Conservation (phyloP, 2,113 vertebrate species). For the Dendrocopos noguchii region DNA sequence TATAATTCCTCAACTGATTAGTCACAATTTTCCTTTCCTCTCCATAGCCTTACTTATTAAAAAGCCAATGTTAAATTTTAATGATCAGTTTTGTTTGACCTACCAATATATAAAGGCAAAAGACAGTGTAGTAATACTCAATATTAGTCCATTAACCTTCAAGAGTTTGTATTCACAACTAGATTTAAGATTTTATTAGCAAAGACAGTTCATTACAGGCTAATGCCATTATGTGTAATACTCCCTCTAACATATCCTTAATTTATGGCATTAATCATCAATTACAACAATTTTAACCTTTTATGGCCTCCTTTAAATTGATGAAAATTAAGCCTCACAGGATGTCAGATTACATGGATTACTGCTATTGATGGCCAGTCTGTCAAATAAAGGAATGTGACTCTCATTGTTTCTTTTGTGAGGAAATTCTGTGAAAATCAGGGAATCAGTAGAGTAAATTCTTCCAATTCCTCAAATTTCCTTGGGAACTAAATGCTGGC, state of each 20-base stretch:
- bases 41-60: not conserved
- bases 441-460: not conserved
- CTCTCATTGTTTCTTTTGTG: not conserved
- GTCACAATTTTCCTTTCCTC: not conserved
- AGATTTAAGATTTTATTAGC: not conserved
- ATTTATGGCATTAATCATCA: slow-evolving; percentile 42
- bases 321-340: slow-evolving; percentile 17
- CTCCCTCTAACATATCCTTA: not conserved
- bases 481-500: not conserved
- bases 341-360: not conserved
- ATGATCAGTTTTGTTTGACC: not conserved
- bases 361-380: not conserved
- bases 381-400: not conserved
- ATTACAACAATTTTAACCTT: slow-evolving; percentile 15
- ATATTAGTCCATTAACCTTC: slow-evolving; percentile 11
- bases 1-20: not conserved
- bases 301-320: not conserved
- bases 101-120: not conserved
- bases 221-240: not conserved
- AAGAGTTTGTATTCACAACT: not conserved
- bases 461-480: not conserved
- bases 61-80: not conserved
- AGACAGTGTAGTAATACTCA: not conserved
- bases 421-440: not conserved
- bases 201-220: not conserved